Evolutionary conservation across 1,140 invertebrate genomes (phyloP).

Genomic region (Tyrophagus putrescentiae): DNA sequence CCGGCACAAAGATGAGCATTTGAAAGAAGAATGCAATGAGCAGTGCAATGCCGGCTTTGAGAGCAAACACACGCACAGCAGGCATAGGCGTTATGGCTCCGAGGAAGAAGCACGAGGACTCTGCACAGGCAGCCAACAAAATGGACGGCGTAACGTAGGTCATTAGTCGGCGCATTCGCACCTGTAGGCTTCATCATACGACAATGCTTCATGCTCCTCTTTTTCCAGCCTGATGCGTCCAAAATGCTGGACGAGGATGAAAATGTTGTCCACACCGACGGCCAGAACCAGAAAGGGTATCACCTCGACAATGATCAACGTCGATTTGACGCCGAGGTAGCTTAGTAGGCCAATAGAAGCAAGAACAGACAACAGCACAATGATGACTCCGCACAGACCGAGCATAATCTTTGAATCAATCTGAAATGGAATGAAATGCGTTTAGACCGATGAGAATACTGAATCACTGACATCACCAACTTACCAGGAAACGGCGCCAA

Average conservation of each 20-base stretch:
- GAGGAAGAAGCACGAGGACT: slow-evolving; percentile 71
- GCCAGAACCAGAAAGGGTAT: slow-evolving; percentile 82
- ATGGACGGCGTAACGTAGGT: slow-evolving; percentile 71
- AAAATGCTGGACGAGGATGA: slow-evolving; percentile 63
- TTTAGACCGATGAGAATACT: not conserved
- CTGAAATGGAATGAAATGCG: slow-evolving; percentile 32
- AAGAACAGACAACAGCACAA: slow-evolving; percentile 62
- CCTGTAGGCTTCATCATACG: slow-evolving; percentile 37
- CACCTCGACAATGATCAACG: slow-evolving; percentile 79
- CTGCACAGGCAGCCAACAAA: slow-evolving; percentile 63
- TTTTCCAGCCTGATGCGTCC: slow-evolving; percentile 27
- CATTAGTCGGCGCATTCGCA: slow-evolving; percentile 61
- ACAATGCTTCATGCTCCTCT: not conserved
- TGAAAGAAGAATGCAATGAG: slow-evolving; percentile 90
- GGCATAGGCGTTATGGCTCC: slow-evolving; percentile 89
- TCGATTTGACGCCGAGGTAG: slow-evolving; percentile 55
- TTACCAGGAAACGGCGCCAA: slow-evolving; percentile 46
- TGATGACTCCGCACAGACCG: slow-evolving; percentile 62
- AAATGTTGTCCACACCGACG: slow-evolving; percentile 88
- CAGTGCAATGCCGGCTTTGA: slow-evolving; percentile 91
- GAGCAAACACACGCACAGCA: slow-evolving; percentile 84
- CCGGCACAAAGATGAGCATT: slow-evolving; percentile 85
- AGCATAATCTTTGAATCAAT: slow-evolving; percentile 69
- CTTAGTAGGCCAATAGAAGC: slow-evolving; percentile 72
- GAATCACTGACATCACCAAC: slow-evolving; percentile 22